Evolutionary conservation across 2,797 vertebrate species (phyloP).

Genomic region (Tarsius wallacei): DNA sequence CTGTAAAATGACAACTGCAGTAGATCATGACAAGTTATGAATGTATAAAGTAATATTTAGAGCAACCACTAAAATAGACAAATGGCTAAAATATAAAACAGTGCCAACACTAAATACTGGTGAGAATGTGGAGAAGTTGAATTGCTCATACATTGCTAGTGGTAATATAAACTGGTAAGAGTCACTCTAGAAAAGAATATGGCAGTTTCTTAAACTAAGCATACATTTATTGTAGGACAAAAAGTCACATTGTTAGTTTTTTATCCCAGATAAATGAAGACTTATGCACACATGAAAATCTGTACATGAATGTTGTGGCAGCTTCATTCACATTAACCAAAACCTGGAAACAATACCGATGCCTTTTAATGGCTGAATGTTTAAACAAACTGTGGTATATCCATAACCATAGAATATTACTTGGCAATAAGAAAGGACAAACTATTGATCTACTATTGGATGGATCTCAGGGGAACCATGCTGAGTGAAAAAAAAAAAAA

Average conservation of each 20-base stretch:
- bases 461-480: not conserved
- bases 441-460: no score
- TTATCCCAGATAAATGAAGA: not conserved
- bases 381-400: no score
- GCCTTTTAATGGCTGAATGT: not conserved
- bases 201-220: not conserved
- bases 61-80: not conserved
- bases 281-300: not conserved
- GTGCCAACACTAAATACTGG: not conserved
- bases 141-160: no score
- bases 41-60: no score
- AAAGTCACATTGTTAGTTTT: no score
- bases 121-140: not conserved
- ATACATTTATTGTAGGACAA: rapidly evolving
- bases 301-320: rapidly evolving
- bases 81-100: not conserved
- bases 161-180: not conserved
- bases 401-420: not conserved
- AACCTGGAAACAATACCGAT: no score
- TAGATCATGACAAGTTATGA: not conserved
- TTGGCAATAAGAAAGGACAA: not conserved
- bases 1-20: not conserved
- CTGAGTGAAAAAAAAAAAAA: not conserved
- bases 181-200: not conserved
- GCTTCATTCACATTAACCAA: not conserved